Percentiles rank a stretch among this genome's conserved stretches.
These are phyloP conservation scores for Rhysida immarginata DNA, from an alignment of 1,140 invertebrate genomes.

Conservation along the genomic window DNA sequence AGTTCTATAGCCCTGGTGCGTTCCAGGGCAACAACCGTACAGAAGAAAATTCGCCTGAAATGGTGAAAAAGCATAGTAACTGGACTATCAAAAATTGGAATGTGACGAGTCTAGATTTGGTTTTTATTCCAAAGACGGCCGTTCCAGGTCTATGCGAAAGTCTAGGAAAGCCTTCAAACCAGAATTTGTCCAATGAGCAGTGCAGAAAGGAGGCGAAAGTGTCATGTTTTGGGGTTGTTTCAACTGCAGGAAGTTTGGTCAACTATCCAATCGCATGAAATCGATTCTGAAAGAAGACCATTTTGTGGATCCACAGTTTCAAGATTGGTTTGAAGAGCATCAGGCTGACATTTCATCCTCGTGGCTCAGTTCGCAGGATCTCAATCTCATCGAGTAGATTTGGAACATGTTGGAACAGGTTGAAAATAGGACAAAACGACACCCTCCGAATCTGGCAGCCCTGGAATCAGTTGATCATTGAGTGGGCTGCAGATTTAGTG, in stretches of 20 bases:
- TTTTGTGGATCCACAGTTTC: not conserved
- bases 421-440: not conserved
- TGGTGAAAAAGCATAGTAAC: not conserved
- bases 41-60: not conserved
- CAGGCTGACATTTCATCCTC: not conserved
- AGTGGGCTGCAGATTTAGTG: too few species aligned
- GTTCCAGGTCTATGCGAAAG: not conserved
- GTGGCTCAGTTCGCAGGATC: not conserved
- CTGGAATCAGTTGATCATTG: not conserved
- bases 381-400: not conserved
- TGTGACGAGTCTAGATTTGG: not conserved
- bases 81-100: not conserved
- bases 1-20: too few species aligned
- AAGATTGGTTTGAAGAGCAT: not conserved
- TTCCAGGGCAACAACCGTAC: too few species aligned
- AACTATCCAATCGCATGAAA: not conserved
- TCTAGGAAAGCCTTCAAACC: not conserved
- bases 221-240: not conserved
- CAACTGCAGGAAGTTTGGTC: not conserved
- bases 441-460: not conserved
- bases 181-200: not conserved
- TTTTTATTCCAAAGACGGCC: not conserved
- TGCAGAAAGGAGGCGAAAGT: not conserved
- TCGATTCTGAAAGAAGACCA: not conserved
- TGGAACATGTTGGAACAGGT: not conserved